Evolutionary conservation across 1,140 invertebrate genomes (phyloP), one percentile per base, ranked within the genome.

Genomic region (Octopus bimaculoides): DNA sequence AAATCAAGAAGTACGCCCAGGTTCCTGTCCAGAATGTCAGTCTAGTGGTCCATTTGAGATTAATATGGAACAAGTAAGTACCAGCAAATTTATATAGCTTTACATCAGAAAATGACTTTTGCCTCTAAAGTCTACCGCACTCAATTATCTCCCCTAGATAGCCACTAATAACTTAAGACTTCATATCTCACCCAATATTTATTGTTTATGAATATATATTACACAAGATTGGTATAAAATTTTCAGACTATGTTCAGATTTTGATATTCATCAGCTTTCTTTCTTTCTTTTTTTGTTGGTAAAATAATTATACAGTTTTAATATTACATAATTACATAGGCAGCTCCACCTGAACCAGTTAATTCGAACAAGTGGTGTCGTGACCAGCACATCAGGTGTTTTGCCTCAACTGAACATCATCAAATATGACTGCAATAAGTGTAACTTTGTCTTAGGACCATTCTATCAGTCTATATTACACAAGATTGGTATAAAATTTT

Each of bases 401-500:
- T 89, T 99, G 52, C 98, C 98, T 0, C 98, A 99, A 89, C 91
- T 99, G 8, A 96, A 95, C 7, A 92, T 99, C 14, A 95, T 99
- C 52, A 99, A 98, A 90, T 99, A 97, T 90, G 97, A 99, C 89
- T 99, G 98, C 92, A 94, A 95, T 81, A 96, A 97, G 88, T 99
- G 98, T 91, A 95, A 95, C 56, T 98, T 96, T 88, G 92, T 99
- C 54, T 91, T 99, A 75, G 98, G 98, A 6, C 98, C 98, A 0
- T 99, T 98, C 90, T 94, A 96, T 52, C 98, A 99, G 91, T 93
- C 94, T 0, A n/a, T n/a, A n/a, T n/a, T n/a, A n/a, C n/a, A n/a
- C n/a, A n/a, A n/a, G n/a, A n/a, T n/a, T n/a, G n/a, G n/a, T n/a
- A n/a, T n/a, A n/a, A n/a, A n/a, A n/a, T n/a, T n/a, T n/a, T n/a